Evolutionary conservation across 2,797 vertebrate genomes (phyloP).

Genomic region (Sebastolobus alascanus): DNA sequence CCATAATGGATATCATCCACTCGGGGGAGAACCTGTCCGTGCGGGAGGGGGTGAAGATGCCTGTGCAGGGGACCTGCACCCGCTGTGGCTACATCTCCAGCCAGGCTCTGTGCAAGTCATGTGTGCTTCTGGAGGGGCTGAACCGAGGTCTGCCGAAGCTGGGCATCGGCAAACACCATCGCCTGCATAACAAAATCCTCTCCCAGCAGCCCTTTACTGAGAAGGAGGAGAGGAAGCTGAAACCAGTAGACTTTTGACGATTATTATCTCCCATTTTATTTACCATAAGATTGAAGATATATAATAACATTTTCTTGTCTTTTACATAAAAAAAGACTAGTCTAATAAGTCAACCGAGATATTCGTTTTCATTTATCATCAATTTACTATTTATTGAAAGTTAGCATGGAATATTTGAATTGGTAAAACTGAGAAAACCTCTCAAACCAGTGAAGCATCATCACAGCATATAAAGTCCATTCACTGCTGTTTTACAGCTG

Average conservation of each 20-base stretch:
- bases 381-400: conserved; percentile 12
- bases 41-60: conserved; percentile 86
- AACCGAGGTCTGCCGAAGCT: conserved; percentile 90
- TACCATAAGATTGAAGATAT: background rate
- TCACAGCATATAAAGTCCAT: background rate
- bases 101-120: conserved; percentile 91
- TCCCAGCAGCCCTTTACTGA: conserved; percentile 82
- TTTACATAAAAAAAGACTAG: background rate
- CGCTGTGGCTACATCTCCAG: conserved; percentile 93
- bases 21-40: conserved; percentile 91
- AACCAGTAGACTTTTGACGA: conserved; percentile 80
- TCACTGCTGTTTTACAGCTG: background rate
- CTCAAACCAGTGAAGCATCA: background rate
- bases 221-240: conserved; percentile 82
- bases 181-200: conserved; percentile 85
- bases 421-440: background rate
- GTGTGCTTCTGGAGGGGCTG: conserved; percentile 91
- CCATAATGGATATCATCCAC: conserved; percentile 92
- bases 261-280: background rate
- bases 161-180: conserved; percentile 91
- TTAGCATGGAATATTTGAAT: background rate
- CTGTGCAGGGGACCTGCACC: conserved; percentile 86
- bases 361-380: conserved; percentile 16
- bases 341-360: background rate
- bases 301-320: conserved; percentile 3